Evolutionary conservation across 2,888 invertebrate genomes (phyloP).

Genomic region (Pollenia labialis): DNA sequence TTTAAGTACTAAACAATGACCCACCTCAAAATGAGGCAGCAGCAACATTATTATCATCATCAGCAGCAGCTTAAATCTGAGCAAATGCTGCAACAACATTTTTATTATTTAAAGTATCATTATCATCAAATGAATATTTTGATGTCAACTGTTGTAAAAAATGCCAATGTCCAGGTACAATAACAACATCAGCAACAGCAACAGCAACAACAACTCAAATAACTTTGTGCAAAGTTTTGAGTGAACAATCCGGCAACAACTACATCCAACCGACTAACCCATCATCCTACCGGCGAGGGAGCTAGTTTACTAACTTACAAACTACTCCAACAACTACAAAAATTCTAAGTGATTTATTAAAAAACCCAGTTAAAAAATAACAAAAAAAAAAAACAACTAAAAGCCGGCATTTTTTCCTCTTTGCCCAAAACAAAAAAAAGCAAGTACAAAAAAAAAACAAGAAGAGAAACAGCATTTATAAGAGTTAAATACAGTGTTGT

Average conservation of each 20-base stretch:
- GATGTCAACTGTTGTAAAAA: constrained; percentile 69
- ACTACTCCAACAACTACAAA: constrained; percentile 41
- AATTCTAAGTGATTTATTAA: constrained; percentile 15
- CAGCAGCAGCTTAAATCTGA: constrained; percentile 38
- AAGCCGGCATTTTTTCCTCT: constrained; percentile 61
- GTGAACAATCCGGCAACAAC: constrained; percentile 43
- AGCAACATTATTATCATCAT: constrained; percentile 14
- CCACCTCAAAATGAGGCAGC: constrained; percentile 70
- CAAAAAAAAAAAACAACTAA: constrained; percentile 28
- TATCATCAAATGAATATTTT: constrained; percentile 69
- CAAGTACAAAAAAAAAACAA: not conserved
- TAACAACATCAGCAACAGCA: constrained; percentile 19
- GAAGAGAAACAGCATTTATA: not conserved
- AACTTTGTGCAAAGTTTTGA: constrained; percentile 52
- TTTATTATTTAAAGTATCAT: constrained; percentile 60
- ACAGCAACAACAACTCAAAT: constrained; percentile 38
- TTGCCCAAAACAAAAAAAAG: not conserved
- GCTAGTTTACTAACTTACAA: constrained; percentile 17
- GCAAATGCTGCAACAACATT: constrained; percentile 32
- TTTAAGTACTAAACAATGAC: constrained; percentile 64
- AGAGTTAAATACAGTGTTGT: constrained; percentile 23
- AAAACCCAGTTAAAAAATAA: not conserved
- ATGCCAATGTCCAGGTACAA: constrained; percentile 57
- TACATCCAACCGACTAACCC: constrained; percentile 37
- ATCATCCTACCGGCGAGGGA: constrained; percentile 64